phyloP scores from a whole-genome alignment of 1,140 invertebrate species.

The Eumaeus atala region DNA sequence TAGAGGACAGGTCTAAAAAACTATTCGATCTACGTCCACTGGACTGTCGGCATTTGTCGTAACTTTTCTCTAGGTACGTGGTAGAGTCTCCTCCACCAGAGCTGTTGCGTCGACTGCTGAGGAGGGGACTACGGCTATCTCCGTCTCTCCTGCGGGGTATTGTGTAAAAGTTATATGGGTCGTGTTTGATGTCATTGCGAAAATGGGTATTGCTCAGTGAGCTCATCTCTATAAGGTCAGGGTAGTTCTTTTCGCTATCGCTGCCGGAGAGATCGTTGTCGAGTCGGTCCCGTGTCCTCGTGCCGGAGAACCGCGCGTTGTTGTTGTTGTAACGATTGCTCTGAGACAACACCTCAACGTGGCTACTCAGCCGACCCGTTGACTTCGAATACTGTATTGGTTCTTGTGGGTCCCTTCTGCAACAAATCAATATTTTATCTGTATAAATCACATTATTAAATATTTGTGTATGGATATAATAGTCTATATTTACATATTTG shows the following conservation, averaged over 20 bases:
- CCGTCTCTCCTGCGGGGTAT: conserved; percentile 76
- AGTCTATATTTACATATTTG: background rate
- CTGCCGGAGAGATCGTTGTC: conserved; percentile 75
- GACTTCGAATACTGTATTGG: conserved; percentile 60
- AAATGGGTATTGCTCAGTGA: conserved; percentile 70
- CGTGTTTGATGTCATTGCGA: conserved; percentile 50
- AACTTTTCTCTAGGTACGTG: conserved; percentile 47
- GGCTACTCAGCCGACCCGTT: conserved; percentile 53
- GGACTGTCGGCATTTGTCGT: conserved; percentile 44
- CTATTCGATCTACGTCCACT: conserved; percentile 70
- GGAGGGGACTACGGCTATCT: conserved; percentile 81
- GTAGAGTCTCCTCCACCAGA: conserved; percentile 62
- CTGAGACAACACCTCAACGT: conserved; percentile 66
- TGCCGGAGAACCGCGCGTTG: conserved; percentile 38
- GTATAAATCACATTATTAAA: background rate
- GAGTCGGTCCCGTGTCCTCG: conserved; percentile 58
- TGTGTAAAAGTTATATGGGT: conserved; percentile 76
- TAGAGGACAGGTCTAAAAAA: conserved; percentile 72
- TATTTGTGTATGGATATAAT: no score
- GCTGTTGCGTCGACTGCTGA: conserved; percentile 68
- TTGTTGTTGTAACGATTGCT: conserved; percentile 71
- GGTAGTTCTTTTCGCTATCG: conserved; percentile 78
- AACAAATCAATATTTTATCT: conserved; percentile 32
- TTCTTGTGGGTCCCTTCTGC: conserved; percentile 57
- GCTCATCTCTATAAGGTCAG: conserved; percentile 80